Percentiles rank a stretch among this genome's conserved stretches.
Conservation (phyloP, 2,797 vertebrate genomes). For the Intellagama lesueurii region DNA sequence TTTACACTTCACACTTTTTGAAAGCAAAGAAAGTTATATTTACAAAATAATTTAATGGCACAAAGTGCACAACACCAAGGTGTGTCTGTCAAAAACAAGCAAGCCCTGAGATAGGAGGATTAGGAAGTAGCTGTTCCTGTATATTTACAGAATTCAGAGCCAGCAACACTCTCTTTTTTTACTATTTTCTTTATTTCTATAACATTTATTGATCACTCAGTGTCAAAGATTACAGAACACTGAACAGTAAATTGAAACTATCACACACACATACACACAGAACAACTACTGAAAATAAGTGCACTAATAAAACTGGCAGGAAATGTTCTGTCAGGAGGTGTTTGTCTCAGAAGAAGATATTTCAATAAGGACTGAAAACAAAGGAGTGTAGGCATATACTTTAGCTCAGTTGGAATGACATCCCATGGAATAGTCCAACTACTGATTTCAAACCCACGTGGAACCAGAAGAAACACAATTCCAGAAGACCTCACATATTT, state of each 20-base stretch:
- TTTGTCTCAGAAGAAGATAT: not conserved
- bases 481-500: not conserved
- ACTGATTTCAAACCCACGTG: not conserved
- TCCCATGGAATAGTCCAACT: not conserved
- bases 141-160: not conserved
- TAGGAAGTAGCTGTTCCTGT: not conserved
- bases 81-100: not conserved
- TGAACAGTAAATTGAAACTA: not conserved
- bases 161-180: not conserved
- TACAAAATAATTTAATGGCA: slow-evolving; percentile 1
- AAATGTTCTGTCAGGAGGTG: not conserved
- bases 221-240: not conserved
- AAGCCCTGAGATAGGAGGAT: not conserved
- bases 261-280: not conserved
- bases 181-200: not conserved
- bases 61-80: slow-evolving; percentile 29
- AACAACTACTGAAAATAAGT: not conserved
- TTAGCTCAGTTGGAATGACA: not conserved
- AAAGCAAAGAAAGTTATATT: not conserved
- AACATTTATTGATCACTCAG: not conserved
- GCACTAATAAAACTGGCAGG: not conserved
- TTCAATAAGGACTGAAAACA: not conserved
- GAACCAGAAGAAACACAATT: not conserved
- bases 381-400: not conserved
- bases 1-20: not conserved